Evolutionary conservation across 2,113 vertebrate genomes (phyloP), one percentile per base, ranked within the genome.

Genomic region (Meles meles): DNA sequence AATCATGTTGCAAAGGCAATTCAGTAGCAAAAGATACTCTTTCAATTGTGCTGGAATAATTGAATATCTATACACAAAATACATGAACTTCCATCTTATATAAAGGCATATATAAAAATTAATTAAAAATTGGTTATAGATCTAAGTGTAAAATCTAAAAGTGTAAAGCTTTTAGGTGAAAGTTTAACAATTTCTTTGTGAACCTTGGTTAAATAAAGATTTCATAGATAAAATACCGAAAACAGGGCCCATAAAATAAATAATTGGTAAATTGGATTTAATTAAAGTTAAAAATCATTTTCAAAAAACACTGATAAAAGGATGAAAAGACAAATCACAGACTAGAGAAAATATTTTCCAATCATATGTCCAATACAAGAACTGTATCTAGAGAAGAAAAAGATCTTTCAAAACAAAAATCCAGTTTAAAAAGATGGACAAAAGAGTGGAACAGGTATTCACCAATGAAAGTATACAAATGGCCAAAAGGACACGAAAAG

Each of bases 1-100:
- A 44, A 84, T n/a, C 44, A 65, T 55, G 42, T 83, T 82, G n/a
- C 34, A 83, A 71, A 83, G 55, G 27, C 42, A 52, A 63, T 52
- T 63, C 29, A 39, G n/a, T 94, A 90, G 79, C 63, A 89, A 94
- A 83, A 61, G 15, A 79, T 94, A 18, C n/a, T 90, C 52, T 89
- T 72, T 80, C 63, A 85, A 77, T 49, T 15, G 1, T 37, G 72
- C 67, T 69, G 21, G 39, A 92, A 76, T 55, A 69, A 87, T n/a
- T 80, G 6, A 61, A 34, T 59, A 57, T 57, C n/a, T n/a, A 23
- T 44, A 94, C 39, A 14, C 29, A 90, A 92, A 94, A 59, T 65
- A 55, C 25, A 85, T 55, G 49, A 69, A 72, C 23, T 71, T 93
- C 17, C 2, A 49, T 6, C 42, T 87, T 74, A 49, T 67, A 37